Evolutionary conservation across 1,140 invertebrate species (phyloP).

Genomic region (Protaetia brevitarsis): DNA sequence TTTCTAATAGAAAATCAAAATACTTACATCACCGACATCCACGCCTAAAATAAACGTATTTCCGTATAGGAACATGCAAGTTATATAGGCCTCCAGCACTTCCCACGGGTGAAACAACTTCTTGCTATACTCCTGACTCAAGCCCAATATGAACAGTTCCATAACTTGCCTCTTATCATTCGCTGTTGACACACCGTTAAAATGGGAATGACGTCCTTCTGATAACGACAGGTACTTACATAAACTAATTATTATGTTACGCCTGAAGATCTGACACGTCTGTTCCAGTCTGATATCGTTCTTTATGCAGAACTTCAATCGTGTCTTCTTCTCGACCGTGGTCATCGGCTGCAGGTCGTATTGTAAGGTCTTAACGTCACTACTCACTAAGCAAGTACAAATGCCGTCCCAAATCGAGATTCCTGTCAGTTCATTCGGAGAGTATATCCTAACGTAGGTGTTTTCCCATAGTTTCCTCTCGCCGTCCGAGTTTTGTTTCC

Average conservation of each 20-base stretch:
- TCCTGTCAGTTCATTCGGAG: slow-evolving; percentile 40
- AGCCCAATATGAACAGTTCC: slow-evolving; percentile 42
- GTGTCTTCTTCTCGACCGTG: slow-evolving; percentile 31
- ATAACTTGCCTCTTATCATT: slow-evolving; percentile 33
- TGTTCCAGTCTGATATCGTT: slow-evolving; percentile 28
- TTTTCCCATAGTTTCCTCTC: slow-evolving; percentile 37
- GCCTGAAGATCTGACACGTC: slow-evolving; percentile 36
- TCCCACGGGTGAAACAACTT: slow-evolving; percentile 46
- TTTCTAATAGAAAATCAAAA: too few species aligned
- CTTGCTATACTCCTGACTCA: slow-evolving; percentile 35
- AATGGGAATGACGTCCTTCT: neutral
- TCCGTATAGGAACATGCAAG: slow-evolving; percentile 46
- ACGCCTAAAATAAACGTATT: slow-evolving; percentile 43
- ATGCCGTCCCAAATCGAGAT: slow-evolving; percentile 43
- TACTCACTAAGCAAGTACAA: slow-evolving; percentile 42
- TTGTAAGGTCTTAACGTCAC: slow-evolving; percentile 38
- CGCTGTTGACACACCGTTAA: neutral
- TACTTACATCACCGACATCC: slow-evolving; percentile 41
- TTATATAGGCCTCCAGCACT: slow-evolving; percentile 41
- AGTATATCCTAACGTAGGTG: slow-evolving; percentile 44
- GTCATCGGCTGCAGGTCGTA: slow-evolving; percentile 37
- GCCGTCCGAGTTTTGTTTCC: slow-evolving; percentile 28
- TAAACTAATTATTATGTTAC: slow-evolving; percentile 42
- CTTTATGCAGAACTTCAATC: slow-evolving; percentile 34
- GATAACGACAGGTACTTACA: slow-evolving; percentile 32